phyloP scores from a whole-genome alignment of 1,140 invertebrate genomes.

The Oscheius sp. region DNA sequence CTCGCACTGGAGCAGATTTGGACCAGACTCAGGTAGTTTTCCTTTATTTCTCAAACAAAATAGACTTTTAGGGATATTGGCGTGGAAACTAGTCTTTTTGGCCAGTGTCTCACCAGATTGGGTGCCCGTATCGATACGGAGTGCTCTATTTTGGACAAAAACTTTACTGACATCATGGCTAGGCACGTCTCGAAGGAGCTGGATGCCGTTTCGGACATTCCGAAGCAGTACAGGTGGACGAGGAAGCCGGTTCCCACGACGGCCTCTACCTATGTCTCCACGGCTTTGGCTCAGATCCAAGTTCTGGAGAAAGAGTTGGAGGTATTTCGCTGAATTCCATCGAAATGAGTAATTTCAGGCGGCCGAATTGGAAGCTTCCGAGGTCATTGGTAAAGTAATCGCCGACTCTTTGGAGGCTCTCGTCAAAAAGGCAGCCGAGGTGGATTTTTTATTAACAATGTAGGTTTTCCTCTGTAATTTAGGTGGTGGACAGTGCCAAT shows the following conservation, averaged over 20 bases:
- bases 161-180: background rate
- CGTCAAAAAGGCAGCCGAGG: constrained; percentile 11
- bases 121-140: constrained; percentile 1
- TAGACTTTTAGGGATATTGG: constrained; percentile 16
- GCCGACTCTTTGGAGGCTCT: background rate
- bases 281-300: constrained; percentile 67
- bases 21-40: constrained; percentile 28
- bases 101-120: constrained; percentile 17
- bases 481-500: constrained; percentile 34
- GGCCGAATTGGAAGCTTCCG: background rate
- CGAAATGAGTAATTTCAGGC: background rate
- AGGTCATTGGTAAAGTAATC: background rate
- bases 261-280: constrained; percentile 75
- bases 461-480: background rate
- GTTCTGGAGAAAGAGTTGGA: constrained; percentile 3
- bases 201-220: constrained; percentile 78
- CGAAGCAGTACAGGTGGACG: constrained; percentile 82
- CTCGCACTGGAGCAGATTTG: constrained; percentile 48
- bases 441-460: constrained; percentile 64
- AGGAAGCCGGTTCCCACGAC: constrained; percentile 80
- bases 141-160: background rate
- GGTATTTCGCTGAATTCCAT: background rate
- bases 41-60: background rate
- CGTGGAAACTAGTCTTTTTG: constrained; percentile 25
- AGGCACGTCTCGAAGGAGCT: constrained; percentile 56